Evolutionary conservation across 2,797 vertebrate genomes (phyloP), one percentile per base, ranked within the genome.

Genomic region (Lophius americanus): DNA sequence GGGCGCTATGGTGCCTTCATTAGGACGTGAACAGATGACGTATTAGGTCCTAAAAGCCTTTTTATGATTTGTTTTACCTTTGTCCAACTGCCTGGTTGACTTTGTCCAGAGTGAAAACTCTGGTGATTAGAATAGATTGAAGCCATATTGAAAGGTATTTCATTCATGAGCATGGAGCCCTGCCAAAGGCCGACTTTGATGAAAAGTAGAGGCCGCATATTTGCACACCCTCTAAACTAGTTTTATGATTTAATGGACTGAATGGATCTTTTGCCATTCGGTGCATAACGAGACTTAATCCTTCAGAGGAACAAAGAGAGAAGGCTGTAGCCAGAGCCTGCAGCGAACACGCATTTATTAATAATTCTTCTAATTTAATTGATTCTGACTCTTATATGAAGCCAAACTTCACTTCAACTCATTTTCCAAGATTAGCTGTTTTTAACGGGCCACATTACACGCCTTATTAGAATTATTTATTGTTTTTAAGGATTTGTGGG

Each of bases 221-320:
- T 75, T 23, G 51, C 37, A 12, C 49, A 36, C 42, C 61, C 70
- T 60, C 44, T 44, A 35, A 75, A 69, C 66, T 60, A 4, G 78
- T 77, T 77, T 70, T 42, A 76, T 33, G 0, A 73, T 77, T 82
- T 75, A 80, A 78, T 81, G 68, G 54, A 67, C 65, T 75, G 62
- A 38, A 81, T 78, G 70, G 73, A 42, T 13, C 54, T 75, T 64
- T 62, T 57, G 61, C 43, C 35, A 47, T 57, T 63, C 33, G 10
- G 53, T 39, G 71, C 56, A 2, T 48, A 65, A 79, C 39, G 9
- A 23, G 23, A 9, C 38, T 3, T 23, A 59, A 51, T 43, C 50
- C 11, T 14, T 32, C 7, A 37, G 33, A 36, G 6, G 58, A 23
- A 33, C 11, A 13, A 9, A 41, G 46, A 48, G 68, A 50, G 23